Evolutionary conservation across 2,113 vertebrate species (phyloP).

Genomic region (Arothron firmamentum): DNA sequence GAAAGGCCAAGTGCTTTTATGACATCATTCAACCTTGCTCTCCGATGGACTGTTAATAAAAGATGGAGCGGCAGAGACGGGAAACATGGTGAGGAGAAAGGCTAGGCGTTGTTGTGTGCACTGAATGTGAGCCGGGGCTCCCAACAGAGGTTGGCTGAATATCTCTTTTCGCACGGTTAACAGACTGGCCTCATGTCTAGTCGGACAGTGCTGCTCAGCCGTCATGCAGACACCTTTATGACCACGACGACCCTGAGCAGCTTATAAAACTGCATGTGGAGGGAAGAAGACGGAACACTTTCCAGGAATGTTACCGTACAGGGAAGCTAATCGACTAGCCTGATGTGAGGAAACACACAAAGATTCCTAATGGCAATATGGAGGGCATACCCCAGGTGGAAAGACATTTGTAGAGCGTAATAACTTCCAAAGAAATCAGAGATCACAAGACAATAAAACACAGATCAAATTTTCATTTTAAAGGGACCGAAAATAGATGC

Average conservation of each 20-base stretch:
- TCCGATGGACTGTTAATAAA: constrained; percentile 28
- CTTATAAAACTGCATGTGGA: constrained; percentile 15
- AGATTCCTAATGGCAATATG: constrained; percentile 47
- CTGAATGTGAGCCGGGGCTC: constrained; percentile 11
- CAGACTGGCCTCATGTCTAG: constrained; percentile 47
- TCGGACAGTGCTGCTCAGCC: constrained; percentile 44
- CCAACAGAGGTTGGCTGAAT: constrained; percentile 7
- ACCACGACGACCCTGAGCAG: constrained; percentile 25
- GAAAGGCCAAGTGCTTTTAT: neutral
- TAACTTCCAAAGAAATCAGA: constrained; percentile 54
- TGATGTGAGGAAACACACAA: constrained; percentile 31
- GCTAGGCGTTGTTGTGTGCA: constrained; percentile 3
- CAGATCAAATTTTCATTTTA: constrained; percentile 54
- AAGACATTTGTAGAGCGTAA: constrained; percentile 53
- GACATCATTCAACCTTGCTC: constrained; percentile 10
- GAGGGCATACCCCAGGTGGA: constrained; percentile 45
- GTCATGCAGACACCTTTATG: constrained; percentile 17
- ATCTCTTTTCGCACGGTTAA: constrained; percentile 38
- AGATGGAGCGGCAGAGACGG: constrained; percentile 1
- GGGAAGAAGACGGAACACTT: constrained; percentile 1
- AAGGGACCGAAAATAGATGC: constrained; percentile 33
- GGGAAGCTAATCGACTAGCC: neutral
- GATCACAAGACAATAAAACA: constrained; percentile 59
- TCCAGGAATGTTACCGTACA: too few species aligned
- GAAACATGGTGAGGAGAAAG: constrained; percentile 6